Base-by-base conservation (phyloP, 2,797 vertebrate species). In the Acanthis flammea region DNA sequence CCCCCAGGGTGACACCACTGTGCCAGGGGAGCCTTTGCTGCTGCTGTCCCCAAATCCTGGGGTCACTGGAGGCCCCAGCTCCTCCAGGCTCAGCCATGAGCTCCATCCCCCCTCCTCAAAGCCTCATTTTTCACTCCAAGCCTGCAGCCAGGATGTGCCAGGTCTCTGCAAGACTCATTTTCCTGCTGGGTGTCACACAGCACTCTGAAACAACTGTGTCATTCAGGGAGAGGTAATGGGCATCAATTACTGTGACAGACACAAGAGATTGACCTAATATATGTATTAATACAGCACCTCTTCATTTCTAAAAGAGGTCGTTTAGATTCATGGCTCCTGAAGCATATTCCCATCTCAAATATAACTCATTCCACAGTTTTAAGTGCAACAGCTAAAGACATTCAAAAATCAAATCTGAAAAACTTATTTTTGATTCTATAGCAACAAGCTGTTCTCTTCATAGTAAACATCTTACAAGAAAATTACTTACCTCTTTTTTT, bases 361-460 rank as follows among this genome's bases (percentile, higher is more conserved):
- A 25, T 6, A 86, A 90, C 75, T 88, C 25, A 47, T 86, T 62
- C 18, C 60, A 24, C 25, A 19, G 27, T 68, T 84, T 73, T 41
- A 93, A 66, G 74, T 25, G 48, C n/a, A 63, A 70, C 76, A 90
- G 51, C 37, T 55, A 66, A 86, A 90, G 51, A 58, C 71, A 94
- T 97, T 95, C 92, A 93, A 74, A 97, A 97, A 96, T 73, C 37
- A 94, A 88, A 85, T 55, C 81, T 80, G n/a, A 74, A 94, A 90
- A 82, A 67, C 45, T 44, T 90, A 28, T 62, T 92, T 94, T 89
- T 91, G 74, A 91, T 37, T 71, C 57, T 93, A 78, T 62, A 84
- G 79, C 85, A 92, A 90, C 80, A 79, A 65, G 33, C 41, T 75
- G 28, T 47, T 85, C 41, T 27, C 14, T 42, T 75, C 67, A 63